Evolutionary conservation across 2,888 invertebrate species (phyloP).

Genomic region (Plusia festucae): DNA sequence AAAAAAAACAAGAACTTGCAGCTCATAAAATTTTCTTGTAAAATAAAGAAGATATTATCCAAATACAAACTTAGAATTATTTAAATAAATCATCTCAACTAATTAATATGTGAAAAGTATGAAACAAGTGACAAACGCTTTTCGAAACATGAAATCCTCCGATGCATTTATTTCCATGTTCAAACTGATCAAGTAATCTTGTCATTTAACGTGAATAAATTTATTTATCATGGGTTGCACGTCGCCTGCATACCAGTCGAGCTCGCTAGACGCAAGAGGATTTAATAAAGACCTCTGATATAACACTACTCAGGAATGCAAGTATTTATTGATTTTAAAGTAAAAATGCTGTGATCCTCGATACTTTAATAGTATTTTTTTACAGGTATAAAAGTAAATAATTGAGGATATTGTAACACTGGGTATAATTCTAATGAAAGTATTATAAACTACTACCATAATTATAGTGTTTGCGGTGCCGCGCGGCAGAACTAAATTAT

Average conservation of each 20-base stretch:
- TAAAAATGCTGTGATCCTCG: too few species aligned
- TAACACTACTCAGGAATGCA: not conserved
- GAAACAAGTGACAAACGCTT: not conserved
- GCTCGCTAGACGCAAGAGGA: not conserved
- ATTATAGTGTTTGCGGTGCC: too few species aligned
- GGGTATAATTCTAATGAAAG: too few species aligned
- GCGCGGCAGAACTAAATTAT: too few species aligned
- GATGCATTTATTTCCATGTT: not conserved
- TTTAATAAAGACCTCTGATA: not conserved
- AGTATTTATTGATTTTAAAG: not conserved
- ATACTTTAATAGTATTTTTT: too few species aligned
- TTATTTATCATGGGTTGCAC: not conserved
- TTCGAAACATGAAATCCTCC: not conserved
- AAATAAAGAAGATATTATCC: too few species aligned
- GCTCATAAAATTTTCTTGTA: too few species aligned
- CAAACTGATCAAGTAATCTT: not conserved
- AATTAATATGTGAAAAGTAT: not conserved
- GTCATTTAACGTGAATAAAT: not conserved
- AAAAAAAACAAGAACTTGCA: not conserved
- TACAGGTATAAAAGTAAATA: too few species aligned
- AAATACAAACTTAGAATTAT: too few species aligned
- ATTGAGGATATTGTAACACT: too few species aligned
- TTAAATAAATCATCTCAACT: not conserved
- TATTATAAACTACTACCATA: too few species aligned
- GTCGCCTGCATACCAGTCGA: not conserved